Conservation (phyloP, 1,140 invertebrate species). For the Zaprionus africanus region DNA sequence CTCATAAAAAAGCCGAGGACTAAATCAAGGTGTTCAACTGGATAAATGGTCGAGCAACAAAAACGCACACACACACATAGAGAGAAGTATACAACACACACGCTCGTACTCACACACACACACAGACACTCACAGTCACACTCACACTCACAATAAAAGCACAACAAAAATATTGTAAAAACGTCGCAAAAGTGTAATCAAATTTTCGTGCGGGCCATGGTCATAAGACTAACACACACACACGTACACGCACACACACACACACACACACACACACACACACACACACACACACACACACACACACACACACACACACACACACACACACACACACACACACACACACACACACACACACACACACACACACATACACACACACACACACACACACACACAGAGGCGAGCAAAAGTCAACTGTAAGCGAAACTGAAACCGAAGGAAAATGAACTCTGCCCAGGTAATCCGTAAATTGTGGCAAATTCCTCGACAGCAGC, state of each 20-base stretch:
- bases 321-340: constrained; percentile 1
- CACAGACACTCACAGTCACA: no score
- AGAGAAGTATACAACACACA: not conserved
- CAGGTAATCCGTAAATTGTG: not conserved
- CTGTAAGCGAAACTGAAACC: not conserved
- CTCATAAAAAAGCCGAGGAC: constrained; percentile 26
- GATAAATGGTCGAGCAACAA: constrained; percentile 30
- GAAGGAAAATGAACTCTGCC: not conserved
- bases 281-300: constrained; percentile 10
- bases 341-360: not conserved
- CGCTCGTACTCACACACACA: not conserved
- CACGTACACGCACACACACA: constrained; percentile 11
- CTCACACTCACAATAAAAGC: not conserved
- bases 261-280: constrained; percentile 2
- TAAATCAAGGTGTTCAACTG: constrained; percentile 50
- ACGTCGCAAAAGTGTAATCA: constrained; percentile 34
- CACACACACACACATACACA: not conserved
- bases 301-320: constrained; percentile 7
- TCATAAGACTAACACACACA: constrained; percentile 15
- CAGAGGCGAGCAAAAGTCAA: constrained; percentile 3
- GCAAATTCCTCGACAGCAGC: constrained; percentile 1
- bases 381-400: not conserved
- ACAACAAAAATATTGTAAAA: constrained; percentile 33
- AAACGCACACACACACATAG: not conserved
- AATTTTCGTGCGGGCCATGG: constrained; percentile 35